phyloP scores from a whole-genome alignment of 2,797 vertebrate species.

The Clarias fuscus region DNA sequence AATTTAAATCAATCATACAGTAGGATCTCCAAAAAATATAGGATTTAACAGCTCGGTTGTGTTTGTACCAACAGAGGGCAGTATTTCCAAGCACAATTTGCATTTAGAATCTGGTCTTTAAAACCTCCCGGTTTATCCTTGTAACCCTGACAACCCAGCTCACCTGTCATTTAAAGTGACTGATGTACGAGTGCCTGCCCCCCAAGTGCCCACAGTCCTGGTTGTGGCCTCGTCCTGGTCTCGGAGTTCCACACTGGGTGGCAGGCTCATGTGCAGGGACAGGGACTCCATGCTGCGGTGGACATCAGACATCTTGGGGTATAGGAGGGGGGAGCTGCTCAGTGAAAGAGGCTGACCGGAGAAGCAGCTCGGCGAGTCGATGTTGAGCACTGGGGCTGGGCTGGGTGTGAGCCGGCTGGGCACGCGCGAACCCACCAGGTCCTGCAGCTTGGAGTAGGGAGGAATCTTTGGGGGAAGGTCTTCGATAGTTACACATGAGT shows the following conservation, averaged over 20 bases:
- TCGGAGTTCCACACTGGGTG: constrained; percentile 62
- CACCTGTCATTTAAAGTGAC: constrained; percentile 82
- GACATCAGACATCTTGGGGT: constrained; percentile 88
- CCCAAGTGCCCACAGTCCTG: constrained; percentile 81
- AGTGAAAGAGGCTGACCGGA: constrained; percentile 81
- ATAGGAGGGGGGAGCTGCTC: constrained; percentile 81
- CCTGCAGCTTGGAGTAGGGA: constrained; percentile 84
- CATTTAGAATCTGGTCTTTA: background rate
- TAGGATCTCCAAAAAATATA: background rate
- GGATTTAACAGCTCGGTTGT: background rate
- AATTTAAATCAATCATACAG: background rate
- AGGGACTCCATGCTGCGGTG: constrained; percentile 98
- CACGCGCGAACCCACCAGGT: constrained; percentile 72
- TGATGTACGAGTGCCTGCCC: constrained; percentile 79
- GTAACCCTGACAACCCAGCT: constrained; percentile 22
- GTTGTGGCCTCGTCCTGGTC: constrained; percentile 68
- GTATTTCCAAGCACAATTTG: constrained; percentile 1
- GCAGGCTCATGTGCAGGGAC: constrained; percentile 92
- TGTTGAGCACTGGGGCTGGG: constrained; percentile 93
- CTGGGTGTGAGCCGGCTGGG: constrained; percentile 88
- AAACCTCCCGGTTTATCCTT: background rate
- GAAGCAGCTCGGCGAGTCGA: constrained; percentile 91
- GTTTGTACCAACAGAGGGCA: constrained; percentile 47
- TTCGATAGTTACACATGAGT: constrained; percentile 82
- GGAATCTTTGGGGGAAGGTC: constrained; percentile 80